These are phyloP conservation scores for Drepana falcataria DNA, from an alignment of 2,888 invertebrate species.

Conservation along the genomic window DNA sequence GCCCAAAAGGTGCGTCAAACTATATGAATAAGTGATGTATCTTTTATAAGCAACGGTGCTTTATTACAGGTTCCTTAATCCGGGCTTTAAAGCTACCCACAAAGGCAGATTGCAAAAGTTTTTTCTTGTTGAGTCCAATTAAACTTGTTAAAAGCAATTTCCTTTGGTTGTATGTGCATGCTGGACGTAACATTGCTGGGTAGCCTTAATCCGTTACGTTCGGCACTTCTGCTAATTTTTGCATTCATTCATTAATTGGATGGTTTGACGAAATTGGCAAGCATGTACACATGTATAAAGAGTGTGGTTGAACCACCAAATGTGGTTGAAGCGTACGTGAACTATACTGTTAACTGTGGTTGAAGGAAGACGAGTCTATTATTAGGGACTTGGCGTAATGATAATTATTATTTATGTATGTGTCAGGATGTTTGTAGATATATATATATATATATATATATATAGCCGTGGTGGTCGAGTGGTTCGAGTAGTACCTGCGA, in stretches of 20 bases:
- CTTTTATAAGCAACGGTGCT: conserved; percentile 37
- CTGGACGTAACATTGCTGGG: conserved; percentile 24
- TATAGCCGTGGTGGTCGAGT: too few relatives aligned
- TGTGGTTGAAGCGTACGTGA: too few relatives aligned
- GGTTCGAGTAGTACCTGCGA: too few relatives aligned
- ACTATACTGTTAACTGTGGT: too few relatives aligned
- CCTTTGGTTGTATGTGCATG: conserved; percentile 48
- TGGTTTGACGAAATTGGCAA: too few relatives aligned
- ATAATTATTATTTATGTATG: too few relatives aligned
- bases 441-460: too few relatives aligned
- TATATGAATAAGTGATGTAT: conserved; percentile 22
- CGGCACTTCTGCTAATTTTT: conserved; percentile 20
- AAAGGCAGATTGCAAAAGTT: conserved; percentile 75
- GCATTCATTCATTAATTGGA: background rate
- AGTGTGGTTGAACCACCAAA: too few relatives aligned
- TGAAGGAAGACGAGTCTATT: too few relatives aligned
- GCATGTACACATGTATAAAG: too few relatives aligned
- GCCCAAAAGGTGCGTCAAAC: conserved; percentile 8
- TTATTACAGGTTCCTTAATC: conserved; percentile 56
- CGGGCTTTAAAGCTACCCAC: conserved; percentile 57
- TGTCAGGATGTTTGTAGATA: too few relatives aligned
- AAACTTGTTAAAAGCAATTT: conserved; percentile 74
- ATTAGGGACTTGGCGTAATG: too few relatives aligned
- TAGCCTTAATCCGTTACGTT: conserved; percentile 27
- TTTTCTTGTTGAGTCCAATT: conserved; percentile 72